Conservation (phyloP, 2,888 invertebrate species). For the Leucophora obtusa region DNA sequence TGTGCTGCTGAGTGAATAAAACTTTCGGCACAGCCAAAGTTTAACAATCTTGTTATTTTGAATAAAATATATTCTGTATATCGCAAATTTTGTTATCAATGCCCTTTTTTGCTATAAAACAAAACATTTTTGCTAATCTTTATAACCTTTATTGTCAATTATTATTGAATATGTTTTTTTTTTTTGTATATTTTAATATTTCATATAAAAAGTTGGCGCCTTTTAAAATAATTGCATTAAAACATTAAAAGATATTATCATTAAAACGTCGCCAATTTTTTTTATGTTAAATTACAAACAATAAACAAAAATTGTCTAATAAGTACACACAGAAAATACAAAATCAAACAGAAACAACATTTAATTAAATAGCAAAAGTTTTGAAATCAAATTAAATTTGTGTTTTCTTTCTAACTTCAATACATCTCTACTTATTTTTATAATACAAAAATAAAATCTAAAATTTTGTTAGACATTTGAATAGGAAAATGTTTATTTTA, state of each 20-base stretch:
- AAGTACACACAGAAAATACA: not conserved
- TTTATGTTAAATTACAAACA: not conserved
- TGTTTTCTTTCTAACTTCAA: too few species aligned
- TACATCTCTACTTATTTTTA: too few species aligned
- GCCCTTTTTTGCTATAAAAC: constrained; percentile 29
- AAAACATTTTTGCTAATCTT: constrained; percentile 45
- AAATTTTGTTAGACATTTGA: too few species aligned
- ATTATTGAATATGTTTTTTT: constrained; percentile 34
- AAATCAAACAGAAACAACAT: too few species aligned
- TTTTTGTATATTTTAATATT: constrained; percentile 13
- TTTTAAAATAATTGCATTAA: constrained; percentile 44
- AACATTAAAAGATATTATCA: constrained; percentile 38
- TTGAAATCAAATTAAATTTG: too few species aligned
- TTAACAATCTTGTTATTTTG: too few species aligned
- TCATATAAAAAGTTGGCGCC: constrained; percentile 33
- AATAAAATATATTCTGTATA: not conserved
- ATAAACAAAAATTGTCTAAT: not conserved
- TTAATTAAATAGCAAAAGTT: too few species aligned
- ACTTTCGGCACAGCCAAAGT: too few species aligned
- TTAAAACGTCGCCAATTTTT: constrained; percentile 38
- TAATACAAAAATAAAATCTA: too few species aligned
- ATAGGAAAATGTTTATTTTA: too few species aligned
- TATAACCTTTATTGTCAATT: constrained; percentile 38
- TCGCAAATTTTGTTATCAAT: constrained; percentile 40
- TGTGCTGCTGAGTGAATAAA: too few species aligned